A percentile compares a stretch with the other conserved stretches of the same genome.
Evolutionary conservation across 1,140 invertebrate genomes (phyloP).

Genomic region (Glossosoma conforme): DNA sequence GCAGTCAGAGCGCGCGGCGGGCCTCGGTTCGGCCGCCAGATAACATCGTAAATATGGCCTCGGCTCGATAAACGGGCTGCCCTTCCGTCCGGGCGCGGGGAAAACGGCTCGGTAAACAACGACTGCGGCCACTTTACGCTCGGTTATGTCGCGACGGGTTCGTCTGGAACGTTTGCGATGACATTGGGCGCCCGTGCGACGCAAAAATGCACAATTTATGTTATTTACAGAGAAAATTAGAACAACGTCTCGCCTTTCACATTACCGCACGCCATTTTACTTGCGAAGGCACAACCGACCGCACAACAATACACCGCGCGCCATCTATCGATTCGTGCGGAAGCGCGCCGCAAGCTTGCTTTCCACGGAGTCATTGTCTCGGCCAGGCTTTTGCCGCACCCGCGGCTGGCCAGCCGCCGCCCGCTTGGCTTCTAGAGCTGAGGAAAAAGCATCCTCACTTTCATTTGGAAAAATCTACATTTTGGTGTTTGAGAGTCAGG

Average conservation of each 20-base stretch:
- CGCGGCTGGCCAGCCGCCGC: neutral
- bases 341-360: constrained; percentile 13
- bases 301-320: constrained; percentile 44
- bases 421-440: no score
- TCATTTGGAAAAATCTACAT: neutral
- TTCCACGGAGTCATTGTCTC: constrained; percentile 19
- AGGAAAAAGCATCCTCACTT: no score
- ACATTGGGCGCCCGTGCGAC: constrained; percentile 4
- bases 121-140: constrained; percentile 16
- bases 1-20: constrained; percentile 10
- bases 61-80: constrained; percentile 37
- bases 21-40: constrained; percentile 50
- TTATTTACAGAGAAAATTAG: constrained; percentile 51
- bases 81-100: constrained; percentile 14
- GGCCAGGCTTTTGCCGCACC: neutral
- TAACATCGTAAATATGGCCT: constrained; percentile 55
- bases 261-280: constrained; percentile 51
- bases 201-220: constrained; percentile 36
- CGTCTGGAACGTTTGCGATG: constrained; percentile 8
- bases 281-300: constrained; percentile 42
- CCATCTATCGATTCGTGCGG: constrained; percentile 38
- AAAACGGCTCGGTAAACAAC: constrained; percentile 14
- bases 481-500: no score
- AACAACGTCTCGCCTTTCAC: constrained; percentile 54
- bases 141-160: constrained; percentile 13